phyloP scores from a whole-genome alignment of 2,797 vertebrate species.

The Odontamblyopus rebecca region DNA sequence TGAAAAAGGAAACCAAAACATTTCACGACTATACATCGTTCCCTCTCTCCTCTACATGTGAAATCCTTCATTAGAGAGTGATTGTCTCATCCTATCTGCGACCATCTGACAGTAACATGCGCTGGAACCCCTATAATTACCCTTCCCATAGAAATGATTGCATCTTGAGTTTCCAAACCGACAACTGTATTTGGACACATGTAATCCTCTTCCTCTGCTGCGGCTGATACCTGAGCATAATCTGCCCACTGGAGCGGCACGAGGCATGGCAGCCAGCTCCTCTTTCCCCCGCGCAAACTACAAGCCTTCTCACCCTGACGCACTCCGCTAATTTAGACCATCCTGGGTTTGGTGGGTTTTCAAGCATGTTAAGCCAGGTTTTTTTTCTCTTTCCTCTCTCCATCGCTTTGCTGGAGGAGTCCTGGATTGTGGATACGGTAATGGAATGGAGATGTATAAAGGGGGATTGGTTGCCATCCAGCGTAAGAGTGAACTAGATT shows the following conservation, averaged over 20 bases:
- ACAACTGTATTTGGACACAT: constrained; percentile 80
- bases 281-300: constrained; percentile 56
- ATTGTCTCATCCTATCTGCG: constrained; percentile 72
- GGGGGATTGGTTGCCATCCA: constrained; percentile 42
- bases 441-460: constrained; percentile 63
- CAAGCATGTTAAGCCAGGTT: constrained; percentile 41
- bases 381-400: constrained; percentile 17
- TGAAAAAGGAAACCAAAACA: constrained; percentile 5
- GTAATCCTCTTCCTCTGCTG: constrained; percentile 79
- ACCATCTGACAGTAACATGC: constrained; percentile 67
- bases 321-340: constrained; percentile 68
- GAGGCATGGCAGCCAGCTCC: constrained; percentile 60
- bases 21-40: constrained; percentile 24
- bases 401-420: constrained; percentile 34
- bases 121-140: constrained; percentile 78
- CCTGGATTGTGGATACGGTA: constrained; percentile 50
- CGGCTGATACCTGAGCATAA: constrained; percentile 80
- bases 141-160: constrained; percentile 74
- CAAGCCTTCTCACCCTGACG: constrained; percentile 51
- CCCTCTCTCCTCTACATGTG: constrained; percentile 70
- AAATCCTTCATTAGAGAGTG: constrained; percentile 79
- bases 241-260: constrained; percentile 72
- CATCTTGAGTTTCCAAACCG: constrained; percentile 80
- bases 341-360: constrained; percentile 62
- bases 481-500: constrained; percentile 62